phyloP scores from a whole-genome alignment of 2,113 vertebrate species.

The Canis aureus region DNA sequence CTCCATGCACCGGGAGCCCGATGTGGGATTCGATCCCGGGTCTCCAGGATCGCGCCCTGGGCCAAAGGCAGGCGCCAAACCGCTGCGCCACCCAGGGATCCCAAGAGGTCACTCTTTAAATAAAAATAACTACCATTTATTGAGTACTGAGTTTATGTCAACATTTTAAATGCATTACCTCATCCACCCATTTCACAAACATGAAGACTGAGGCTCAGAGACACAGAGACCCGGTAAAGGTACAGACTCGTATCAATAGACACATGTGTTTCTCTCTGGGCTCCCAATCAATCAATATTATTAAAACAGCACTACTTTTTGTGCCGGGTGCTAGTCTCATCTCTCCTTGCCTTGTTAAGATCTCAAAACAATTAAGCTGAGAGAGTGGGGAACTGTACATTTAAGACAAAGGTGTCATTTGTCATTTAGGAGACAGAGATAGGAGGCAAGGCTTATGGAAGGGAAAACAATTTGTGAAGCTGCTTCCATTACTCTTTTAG shows the following conservation, averaged over 20 bases:
- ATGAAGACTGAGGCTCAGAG: neutral
- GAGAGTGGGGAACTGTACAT: neutral
- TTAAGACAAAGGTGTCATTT: neutral
- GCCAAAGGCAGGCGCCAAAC: too few relatives aligned
- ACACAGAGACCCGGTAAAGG: neutral
- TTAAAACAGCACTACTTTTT: neutral
- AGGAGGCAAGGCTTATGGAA: neutral
- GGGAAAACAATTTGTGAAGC: neutral
- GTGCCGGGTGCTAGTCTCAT: too few relatives aligned
- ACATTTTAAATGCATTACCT: neutral
- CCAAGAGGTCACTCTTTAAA: too few relatives aligned
- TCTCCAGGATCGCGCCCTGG: too few relatives aligned
- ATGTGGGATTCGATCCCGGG: too few relatives aligned
- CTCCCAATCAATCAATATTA: neutral
- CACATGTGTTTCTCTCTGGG: neutral
- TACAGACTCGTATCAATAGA: neutral
- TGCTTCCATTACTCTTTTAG: fast-evolving
- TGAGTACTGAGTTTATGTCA: neutral
- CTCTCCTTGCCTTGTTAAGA: neutral
- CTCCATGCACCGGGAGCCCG: too few relatives aligned
- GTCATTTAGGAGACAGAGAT: neutral
- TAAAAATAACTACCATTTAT: neutral
- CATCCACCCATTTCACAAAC: neutral
- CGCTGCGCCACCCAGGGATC: too few relatives aligned
- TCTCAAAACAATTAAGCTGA: neutral